Evolutionary conservation across 2,888 invertebrate genomes (phyloP), one percentile per base, ranked within the genome.

Genomic region (Flabesymbios commensalis): DNA sequence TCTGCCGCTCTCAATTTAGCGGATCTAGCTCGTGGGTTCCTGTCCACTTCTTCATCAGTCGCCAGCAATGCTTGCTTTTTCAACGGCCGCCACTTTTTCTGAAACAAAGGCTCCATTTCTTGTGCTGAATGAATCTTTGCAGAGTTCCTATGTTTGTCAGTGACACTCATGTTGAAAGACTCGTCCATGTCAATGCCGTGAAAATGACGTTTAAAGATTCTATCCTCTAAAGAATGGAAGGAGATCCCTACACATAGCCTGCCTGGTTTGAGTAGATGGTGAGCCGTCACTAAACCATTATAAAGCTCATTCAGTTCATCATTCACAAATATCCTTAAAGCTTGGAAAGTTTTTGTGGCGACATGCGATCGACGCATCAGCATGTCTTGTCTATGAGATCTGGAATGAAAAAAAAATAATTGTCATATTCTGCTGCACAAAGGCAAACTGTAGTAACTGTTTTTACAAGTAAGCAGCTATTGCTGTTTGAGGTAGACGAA

Each of bases 221-320:
- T 90, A 80, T 97, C 97, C 85, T 97, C 95, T 28, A 95, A 84
- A 0, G 94, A 94, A 83, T 96, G 95, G 81, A 96, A 97, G 17
- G 93, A 89, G 42, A 97, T 87, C 0, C 91, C 89, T 0, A 92
- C 89, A 63, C 96, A 80, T 63, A 88, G 86, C 0, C 96, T 96
- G 39, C 68, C 88, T 0, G 88, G 82, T 83, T 91, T 92, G 26
- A 97, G 85, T 88, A 91, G 75, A 7, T 70, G 59, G 65, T 89
- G 87, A 0, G 94, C 90, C 57, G 94, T 75, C 28, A 91, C 79
- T 82, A 97, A 87, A 0, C 89, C 95, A 80, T 91, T 92, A 84
- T 95, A 92, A 1, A 97, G 87, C 85, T 97, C 95, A 80, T 97
- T 97, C 0, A 97, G 84, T 84, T 97, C 97, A 81, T 97, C 92